Evolutionary conservation across 2,888 invertebrate genomes (phyloP), one percentile per base, ranked within the genome.

Genomic region (Cosmia pyralina): DNA sequence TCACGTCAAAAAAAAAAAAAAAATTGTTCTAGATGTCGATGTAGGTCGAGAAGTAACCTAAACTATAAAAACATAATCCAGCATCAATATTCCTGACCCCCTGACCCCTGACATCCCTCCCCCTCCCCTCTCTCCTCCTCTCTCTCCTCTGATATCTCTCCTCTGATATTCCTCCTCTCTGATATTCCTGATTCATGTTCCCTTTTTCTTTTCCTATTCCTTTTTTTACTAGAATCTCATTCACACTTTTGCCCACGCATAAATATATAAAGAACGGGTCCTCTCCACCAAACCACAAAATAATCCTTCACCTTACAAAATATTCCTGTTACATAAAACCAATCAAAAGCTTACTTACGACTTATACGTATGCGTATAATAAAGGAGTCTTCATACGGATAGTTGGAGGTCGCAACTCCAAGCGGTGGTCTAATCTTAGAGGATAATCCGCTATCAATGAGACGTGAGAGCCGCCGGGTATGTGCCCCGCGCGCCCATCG

Each of bases 401-500:
- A 91, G 91, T 90, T 92, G 90, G 89, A 89, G 89, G 88, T 88
- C 90, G 90, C 84, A 46, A 34, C 71, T 71, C 71, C 71, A 86
- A 88, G 84, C 88, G 83, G 85, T 88, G 89, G 88, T 90, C 91
- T 93, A 93, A 94, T 94, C 92, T 91, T 88, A 75, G 73, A 81
- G 91, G 92, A 92, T 93, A 93, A 93, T 90, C 93, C 93, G 87
- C 87, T 92, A 91, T 91, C 93, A 93, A 93, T 93, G 93, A 90
- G 90, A 88, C 89, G 90, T 85, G 89, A 75, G 81, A 71, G 67
- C 81, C 63, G 77, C 80, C 86, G 83, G 82, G 38, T 73, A 76
- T 81, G 77, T 63, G 58, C 41, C 28, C 34, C 17, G 34, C 19
- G 44, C 67, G 19, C 46, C 13, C 72, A 78, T 82, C 86, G 85